A percentile compares a stretch with the other conserved stretches of the same genome.
These are phyloP conservation scores for Leucoma salicis DNA, from an alignment of 2,888 invertebrate genomes.

Conservation along the genomic window DNA sequence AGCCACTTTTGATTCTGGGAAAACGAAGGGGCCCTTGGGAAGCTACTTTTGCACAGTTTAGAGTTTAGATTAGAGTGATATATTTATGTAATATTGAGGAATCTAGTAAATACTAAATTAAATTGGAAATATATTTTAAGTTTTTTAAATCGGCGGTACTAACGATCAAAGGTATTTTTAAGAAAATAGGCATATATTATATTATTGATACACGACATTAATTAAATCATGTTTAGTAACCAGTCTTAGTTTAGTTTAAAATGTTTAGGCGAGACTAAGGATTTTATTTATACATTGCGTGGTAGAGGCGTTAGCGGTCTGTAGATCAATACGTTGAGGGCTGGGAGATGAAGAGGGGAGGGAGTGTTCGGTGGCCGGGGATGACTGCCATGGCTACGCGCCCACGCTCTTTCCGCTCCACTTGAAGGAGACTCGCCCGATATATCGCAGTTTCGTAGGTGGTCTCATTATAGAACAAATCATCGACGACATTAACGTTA, in stretches of 20 bases:
- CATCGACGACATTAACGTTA: conserved; percentile 51
- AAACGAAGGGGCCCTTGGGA: too few relatives aligned
- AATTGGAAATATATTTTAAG: too few relatives aligned
- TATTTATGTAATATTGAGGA: too few relatives aligned
- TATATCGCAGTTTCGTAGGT: conserved; percentile 59
- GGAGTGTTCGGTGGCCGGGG: conserved; percentile 30
- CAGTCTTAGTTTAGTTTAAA: conserved; percentile 18
- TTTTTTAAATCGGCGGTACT: too few relatives aligned
- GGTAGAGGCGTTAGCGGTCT: conserved; percentile 42
- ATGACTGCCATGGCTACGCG: conserved; percentile 68
- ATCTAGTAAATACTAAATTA: too few relatives aligned
- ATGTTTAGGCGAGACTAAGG: conserved; percentile 26
- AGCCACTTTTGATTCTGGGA: too few relatives aligned
- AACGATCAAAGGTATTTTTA: too few relatives aligned
- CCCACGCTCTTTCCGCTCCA: conserved; percentile 67
- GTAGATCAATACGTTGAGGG: conserved; percentile 58
- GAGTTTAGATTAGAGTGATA: too few relatives aligned
- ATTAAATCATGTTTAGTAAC: conserved; percentile 1
- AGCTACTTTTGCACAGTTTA: too few relatives aligned
- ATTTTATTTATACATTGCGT: conserved; percentile 44
- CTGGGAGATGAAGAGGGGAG: conserved; percentile 24
- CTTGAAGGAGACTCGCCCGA: conserved; percentile 48
- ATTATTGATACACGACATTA: neutral
- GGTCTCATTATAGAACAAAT: conserved; percentile 58
- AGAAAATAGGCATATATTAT: too few relatives aligned